Base-by-base conservation (phyloP, 2,113 vertebrate genomes). In the Benitochromis conjunctus region DNA sequence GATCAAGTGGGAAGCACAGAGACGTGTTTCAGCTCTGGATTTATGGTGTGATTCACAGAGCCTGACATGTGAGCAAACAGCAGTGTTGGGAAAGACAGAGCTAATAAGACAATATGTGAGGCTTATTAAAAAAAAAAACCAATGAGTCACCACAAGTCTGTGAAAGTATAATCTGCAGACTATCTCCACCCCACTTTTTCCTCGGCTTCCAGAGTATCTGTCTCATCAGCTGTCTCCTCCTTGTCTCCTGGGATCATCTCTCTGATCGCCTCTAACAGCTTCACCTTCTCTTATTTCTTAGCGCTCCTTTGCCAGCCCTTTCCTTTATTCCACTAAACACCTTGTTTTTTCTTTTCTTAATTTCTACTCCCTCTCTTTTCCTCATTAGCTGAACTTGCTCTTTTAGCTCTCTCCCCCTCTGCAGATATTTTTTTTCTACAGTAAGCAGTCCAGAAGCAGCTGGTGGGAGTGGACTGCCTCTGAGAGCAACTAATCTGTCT, bases 141-240 rank as follows among this genome's bases (percentile, higher is more conserved):
- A 64, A 64, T 83, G 82, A 91, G 82, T 90, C 92, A 89, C 86
- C 88, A 85, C 85, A 88, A 85, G 79, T 79, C 29, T 54, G 55
- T 74, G 29, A 84, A 64, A 81, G 86, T 88, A 41, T 54, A n/a
- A 71, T 80, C 54, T 57, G 51, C 82, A 84, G 74, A 14, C 80
- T 36, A 6, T 74, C 69, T 53, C 79, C 81, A 10, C 83, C 83
- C 66, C 24, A 86, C 24, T 34, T 55, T 79, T 14, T 5, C 48
- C 64, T 7, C 1, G 31, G 80, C 29, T 69, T 62, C 85, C 69
- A 79, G 29, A 69, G 53, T 36, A 78, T 90, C 84, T 56, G 64
- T 74, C 81, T 86, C 83, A 88, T 89, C 79, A 58, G 43, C 80
- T 80, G 82, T 71, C 86, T 90, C 82, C 53, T 53, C 69, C 21